A percentile compares a stretch with the other conserved stretches of the same genome.
These are phyloP conservation scores for Calliphora vicina DNA, from an alignment of 1,140 invertebrate species.

Conservation along the genomic window DNA sequence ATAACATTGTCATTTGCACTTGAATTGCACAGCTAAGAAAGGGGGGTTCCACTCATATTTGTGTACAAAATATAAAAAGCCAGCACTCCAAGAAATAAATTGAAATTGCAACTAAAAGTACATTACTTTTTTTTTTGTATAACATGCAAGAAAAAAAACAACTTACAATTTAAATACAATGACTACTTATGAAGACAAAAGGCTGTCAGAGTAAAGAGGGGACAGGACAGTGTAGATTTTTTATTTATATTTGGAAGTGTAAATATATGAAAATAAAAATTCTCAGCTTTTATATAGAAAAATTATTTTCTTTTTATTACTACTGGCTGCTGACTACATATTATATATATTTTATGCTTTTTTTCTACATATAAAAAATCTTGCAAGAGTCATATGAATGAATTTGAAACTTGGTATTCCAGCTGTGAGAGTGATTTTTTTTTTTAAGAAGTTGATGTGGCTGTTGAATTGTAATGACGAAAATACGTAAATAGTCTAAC, in stretches of 20 bases:
- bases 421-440: not conserved
- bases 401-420: too few relatives aligned
- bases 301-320: not conserved
- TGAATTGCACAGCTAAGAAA: not conserved
- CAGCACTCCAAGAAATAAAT: not conserved
- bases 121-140: not conserved
- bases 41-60: not conserved
- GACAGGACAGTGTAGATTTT: not conserved
- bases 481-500: not conserved
- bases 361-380: not conserved
- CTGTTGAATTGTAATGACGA: not conserved
- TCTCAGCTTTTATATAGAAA: not conserved
- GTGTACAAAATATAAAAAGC: not conserved
- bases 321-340: not conserved
- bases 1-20: not conserved
- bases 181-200: not conserved
- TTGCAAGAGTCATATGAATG: not conserved
- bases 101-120: constrained; percentile 5
- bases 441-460: not conserved
- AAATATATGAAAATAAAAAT: not conserved
- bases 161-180: not conserved
- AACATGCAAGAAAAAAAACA: not conserved
- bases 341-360: too few relatives aligned
- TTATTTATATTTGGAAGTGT: not conserved
- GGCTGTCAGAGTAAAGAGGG: not conserved